Evolutionary conservation across 2,797 vertebrate genomes (phyloP).

Genomic region (Chiloscyllium punctatum): DNA sequence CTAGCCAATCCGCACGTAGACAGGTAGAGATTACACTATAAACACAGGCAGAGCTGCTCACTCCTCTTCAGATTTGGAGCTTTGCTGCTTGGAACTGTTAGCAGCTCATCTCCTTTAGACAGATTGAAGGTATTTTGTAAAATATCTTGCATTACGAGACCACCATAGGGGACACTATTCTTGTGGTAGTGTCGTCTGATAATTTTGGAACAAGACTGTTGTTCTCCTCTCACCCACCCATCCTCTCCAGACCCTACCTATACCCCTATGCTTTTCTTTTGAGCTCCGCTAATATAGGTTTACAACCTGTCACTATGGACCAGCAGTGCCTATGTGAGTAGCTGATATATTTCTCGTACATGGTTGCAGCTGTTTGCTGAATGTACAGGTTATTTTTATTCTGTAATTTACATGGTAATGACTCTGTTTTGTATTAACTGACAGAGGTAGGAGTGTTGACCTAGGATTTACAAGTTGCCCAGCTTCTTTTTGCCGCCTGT

Average conservation of each 20-base stretch:
- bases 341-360: slow-evolving; percentile 42
- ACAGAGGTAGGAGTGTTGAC: neutral
- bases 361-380: neutral
- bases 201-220: neutral
- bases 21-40: slow-evolving; percentile 65
- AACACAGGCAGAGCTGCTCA: slow-evolving; percentile 84
- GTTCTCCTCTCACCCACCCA: slow-evolving; percentile 44
- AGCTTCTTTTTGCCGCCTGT: neutral
- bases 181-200: slow-evolving; percentile 45
- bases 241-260: neutral
- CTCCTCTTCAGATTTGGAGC: slow-evolving; percentile 60
- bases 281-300: slow-evolving; percentile 49
- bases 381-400: neutral
- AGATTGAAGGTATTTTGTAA: slow-evolving; percentile 47
- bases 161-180: slow-evolving; percentile 51
- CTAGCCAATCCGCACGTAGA: slow-evolving; percentile 76
- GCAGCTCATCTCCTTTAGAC: slow-evolving; percentile 54
- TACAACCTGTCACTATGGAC: slow-evolving; percentile 58
- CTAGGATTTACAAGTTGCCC: slow-evolving; percentile 3
- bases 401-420: neutral
- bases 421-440: slow-evolving; percentile 2
- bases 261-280: slow-evolving; percentile 44
- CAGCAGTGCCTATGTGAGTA: slow-evolving; percentile 65
- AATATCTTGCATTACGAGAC: slow-evolving; percentile 41
- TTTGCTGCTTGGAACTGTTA: slow-evolving; percentile 46